Percentiles rank a stretch among this genome's conserved stretches.
phyloP scores from a whole-genome alignment of 30 jellyfish, hydroid and myxozoan genomes.

The Clytia hemisphaerica region DNA sequence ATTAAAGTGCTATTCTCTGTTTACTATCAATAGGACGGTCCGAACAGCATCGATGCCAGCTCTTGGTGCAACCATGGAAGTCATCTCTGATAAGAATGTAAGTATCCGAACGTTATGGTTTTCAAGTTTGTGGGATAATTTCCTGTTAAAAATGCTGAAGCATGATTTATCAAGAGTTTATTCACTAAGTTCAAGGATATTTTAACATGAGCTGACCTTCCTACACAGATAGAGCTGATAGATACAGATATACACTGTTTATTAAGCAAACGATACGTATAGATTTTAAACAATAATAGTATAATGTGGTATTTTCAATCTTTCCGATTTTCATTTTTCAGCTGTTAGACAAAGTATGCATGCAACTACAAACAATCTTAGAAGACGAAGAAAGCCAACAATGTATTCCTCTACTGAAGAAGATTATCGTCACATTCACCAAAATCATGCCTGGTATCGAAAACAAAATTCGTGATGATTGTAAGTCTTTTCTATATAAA shows the following conservation, averaged over 20 bases:
- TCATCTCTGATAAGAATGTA: constrained; percentile 63
- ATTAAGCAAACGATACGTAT: too few species aligned
- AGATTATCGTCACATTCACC: constrained; percentile 63
- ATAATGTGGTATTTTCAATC: too few species aligned
- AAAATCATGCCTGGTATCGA: constrained; percentile 77
- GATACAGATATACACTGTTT: too few species aligned
- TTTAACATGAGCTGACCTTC: too few species aligned
- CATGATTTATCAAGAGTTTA: too few species aligned
- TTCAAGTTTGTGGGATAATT: neutral
- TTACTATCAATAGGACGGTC: constrained; percentile 44
- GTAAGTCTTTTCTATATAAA: constrained; percentile 60
- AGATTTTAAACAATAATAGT: too few species aligned
- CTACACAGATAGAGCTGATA: too few species aligned
- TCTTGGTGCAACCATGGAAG: constrained; percentile 68
- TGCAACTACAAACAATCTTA: constrained; percentile 74
- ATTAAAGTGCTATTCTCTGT: too few species aligned
- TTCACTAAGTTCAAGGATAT: too few species aligned
- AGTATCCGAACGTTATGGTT: neutral
- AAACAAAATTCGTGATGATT: constrained; percentile 73
- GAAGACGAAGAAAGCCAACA: constrained; percentile 70
- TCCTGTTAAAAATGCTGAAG: too few species aligned
- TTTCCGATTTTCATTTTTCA: constrained; percentile 3
- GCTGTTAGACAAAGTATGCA: constrained; percentile 69
- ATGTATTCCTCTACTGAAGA: constrained; percentile 41
- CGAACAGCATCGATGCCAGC: constrained; percentile 90